Percentiles rank a stretch among this genome's conserved stretches.
Evolutionary conservation across 92 coral and sea anemone genomes (phyloP).

Genomic region (Parazoanthus swiftii): DNA sequence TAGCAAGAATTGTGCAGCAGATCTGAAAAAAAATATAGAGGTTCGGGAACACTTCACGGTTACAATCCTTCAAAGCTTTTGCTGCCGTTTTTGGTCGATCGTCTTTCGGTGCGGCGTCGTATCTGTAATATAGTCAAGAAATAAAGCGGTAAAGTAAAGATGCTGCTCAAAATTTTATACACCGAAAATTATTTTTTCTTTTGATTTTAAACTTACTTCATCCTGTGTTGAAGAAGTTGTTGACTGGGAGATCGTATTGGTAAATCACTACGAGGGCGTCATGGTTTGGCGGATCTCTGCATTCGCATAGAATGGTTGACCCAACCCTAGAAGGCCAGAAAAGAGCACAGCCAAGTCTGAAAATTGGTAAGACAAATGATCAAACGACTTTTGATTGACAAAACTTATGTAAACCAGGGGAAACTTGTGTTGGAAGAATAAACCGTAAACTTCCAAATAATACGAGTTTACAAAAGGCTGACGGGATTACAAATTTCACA

Average conservation of each 20-base stretch:
- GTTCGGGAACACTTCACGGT: constrained; percentile 34
- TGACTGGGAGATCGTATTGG: constrained; percentile 40
- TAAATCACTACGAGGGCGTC: constrained; percentile 10
- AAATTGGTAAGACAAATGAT: neutral
- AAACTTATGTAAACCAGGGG: no score
- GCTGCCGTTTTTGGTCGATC: constrained; percentile 47
- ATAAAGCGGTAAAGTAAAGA: neutral
- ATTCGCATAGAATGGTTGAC: constrained; percentile 34
- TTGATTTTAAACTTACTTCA: neutral
- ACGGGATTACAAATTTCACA: no score
- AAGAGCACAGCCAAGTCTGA: constrained; percentile 36
- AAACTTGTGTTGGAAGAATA: no score
- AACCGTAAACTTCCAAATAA: no score
- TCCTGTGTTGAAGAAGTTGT: constrained; percentile 23
- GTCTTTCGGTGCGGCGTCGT: constrained; percentile 18
- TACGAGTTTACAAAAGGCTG: no score
- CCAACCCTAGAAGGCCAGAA: constrained; percentile 43
- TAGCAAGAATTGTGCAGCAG: constrained; percentile 35
- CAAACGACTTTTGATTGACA: no score
- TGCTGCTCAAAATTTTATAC: neutral
- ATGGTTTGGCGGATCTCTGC: constrained; percentile 28
- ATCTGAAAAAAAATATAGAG: constrained; percentile 19
- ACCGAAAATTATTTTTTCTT: neutral
- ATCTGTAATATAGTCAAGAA: neutral
- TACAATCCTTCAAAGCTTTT: constrained; percentile 47